Evolutionary conservation across 1,140 invertebrate species (phyloP), one percentile per base, ranked within the genome.

Genomic region (Zaprionus taronus): DNA sequence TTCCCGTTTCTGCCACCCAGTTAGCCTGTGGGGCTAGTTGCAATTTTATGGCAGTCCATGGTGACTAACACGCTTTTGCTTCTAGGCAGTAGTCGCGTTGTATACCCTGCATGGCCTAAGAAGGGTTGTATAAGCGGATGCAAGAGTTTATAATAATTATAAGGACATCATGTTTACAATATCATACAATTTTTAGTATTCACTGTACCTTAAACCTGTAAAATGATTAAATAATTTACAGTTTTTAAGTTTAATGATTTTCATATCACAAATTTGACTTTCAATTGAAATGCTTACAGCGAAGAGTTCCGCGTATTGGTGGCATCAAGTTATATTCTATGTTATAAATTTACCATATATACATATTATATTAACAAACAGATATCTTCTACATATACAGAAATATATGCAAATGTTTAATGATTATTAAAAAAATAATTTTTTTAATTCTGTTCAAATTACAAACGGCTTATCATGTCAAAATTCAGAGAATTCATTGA

Each of bases 21-120:
- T 66, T 80, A 83, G 76, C 51, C 24, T 4, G n/a, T 65, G n/a
- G 22, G 15, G 14, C 31, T 22, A 34, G 61, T 69, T 31, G 66
- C 51, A 34, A 86, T 77, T 83, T 81, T 66, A 81, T 76, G 79
- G 80, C 77, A 79, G 70, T 83, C 78, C 72, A 72, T 41, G 47
- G 77, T 68, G 38, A 44, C 81, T 76, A 87, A 84, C 84, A 90
- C 81, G 85, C 85, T 89, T 87, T 87, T 87, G 84, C 84, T 83
- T 87, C 81, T 84, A 87, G 72, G 65, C 77, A 9, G 36, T 14
- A 47, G n/a, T 47, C 41, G 6, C 17, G n/a, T 2, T 47, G n/a
- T 47, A 47, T 47, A 47, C 41, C 41, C 41, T 17, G 7, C n/a
- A 47, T 47, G 3, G 41, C 2, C n/a, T 0, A 9, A 9, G n/a